Conservation (phyloP, 2,797 vertebrate genomes). For the Myotis pilosus region DNA sequence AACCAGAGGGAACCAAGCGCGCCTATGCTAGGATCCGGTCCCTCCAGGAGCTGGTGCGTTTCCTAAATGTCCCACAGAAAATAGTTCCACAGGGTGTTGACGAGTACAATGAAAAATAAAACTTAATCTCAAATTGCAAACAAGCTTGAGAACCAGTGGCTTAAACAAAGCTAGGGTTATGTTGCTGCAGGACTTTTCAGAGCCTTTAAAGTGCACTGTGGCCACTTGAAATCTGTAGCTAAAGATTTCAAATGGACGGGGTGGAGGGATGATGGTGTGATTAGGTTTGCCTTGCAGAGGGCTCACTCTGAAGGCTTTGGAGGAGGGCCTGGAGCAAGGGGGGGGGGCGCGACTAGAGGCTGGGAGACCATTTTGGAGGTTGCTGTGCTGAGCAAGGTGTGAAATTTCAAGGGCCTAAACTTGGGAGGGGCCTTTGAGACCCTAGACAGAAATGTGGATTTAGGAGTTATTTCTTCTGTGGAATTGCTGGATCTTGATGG, state of each 20-base stretch:
- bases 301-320: no score
- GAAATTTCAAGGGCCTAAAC: neutral
- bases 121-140: neutral
- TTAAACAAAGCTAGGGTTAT: neutral
- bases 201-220: neutral
- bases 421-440: neutral
- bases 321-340: neutral
- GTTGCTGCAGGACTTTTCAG: neutral
- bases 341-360: neutral
- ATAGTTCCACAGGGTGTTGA: neutral
- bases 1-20: rapidly evolving
- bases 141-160: neutral
- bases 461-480: neutral
- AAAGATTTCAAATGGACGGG: neutral
- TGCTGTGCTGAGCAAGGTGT: neutral
- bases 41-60: neutral
- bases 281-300: neutral
- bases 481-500: neutral
- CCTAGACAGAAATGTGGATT: neutral
- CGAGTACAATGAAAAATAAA: neutral
- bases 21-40: neutral
- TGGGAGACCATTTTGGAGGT: neutral
- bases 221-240: neutral
- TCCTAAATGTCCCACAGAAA: neutral
- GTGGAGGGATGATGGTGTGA: neutral